Base-by-base conservation (phyloP, 35 echinoderm and acorn worm genomes). In the Heliocidaris tuberculata region DNA sequence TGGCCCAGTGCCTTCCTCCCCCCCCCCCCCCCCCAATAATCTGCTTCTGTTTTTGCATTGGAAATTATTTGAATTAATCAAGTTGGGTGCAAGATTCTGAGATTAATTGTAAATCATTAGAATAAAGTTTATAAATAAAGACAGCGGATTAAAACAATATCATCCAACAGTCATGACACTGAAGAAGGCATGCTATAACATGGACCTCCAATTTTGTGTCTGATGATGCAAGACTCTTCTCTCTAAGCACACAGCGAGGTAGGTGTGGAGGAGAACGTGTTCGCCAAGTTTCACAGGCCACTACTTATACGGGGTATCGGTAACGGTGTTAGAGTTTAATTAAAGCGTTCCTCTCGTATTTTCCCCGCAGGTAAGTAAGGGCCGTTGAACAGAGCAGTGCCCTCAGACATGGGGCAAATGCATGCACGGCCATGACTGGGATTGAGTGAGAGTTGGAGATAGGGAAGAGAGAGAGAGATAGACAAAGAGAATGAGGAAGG, bases 251-350 rank as follows among this genome's bases (percentile, higher is more conserved):
- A 42, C 35, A 3, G 35, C 3, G 3, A 42, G 35, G 35, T 42
- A 42, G 35, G 35, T 5, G 50, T 24, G 17, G 5, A 19, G 21
- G 60, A 70, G 60, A 70, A 78, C 65, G 65, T 78, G 65, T n/a
- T 78, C 65, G 19, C 65, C 21, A 0, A 78, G 65, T 78, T 78
- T 78, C 65, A 78, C 65, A 78, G 65, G 65, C 65, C 21, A 78
- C 65, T n/a, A 78, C 21, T 78, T 78, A n/a, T 78, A 78, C 6
- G 47, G 87, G 87, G 87, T 89, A 89, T 89, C 87, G 31, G 31
- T 89, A 48, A 19, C 87, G 32, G 87, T 89, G 87, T 48, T 89
- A 48, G 87, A n/a, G 31, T 89, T 89, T 89, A 89, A 89, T 89
- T 89, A 89, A 89, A 89, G 87, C 31, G 47, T 89, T 89, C 87